phyloP scores from a whole-genome alignment of 2,888 invertebrate species.

The Philereme vetulata region DNA sequence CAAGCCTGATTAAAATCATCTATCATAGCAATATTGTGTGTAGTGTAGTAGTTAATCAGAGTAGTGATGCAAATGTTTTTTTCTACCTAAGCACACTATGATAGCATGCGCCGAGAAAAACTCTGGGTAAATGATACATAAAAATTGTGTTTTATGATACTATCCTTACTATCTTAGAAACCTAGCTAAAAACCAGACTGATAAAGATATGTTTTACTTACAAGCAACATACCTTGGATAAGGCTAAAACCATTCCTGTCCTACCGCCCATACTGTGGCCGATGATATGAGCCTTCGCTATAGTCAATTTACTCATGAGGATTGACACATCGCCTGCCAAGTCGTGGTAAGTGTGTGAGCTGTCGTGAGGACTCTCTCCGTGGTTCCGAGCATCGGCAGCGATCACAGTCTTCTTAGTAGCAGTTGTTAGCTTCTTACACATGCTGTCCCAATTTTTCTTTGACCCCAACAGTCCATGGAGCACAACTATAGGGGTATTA shows the following conservation, averaged over 20 bases:
- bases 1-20: no score
- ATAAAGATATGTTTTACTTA: no score
- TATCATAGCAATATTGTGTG: no score
- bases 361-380: slow-evolving; percentile 94
- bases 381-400: slow-evolving; percentile 97
- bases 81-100: no score
- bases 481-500: slow-evolving; percentile 87
- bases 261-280: slow-evolving; percentile 99
- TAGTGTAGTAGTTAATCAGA: no score
- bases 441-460: slow-evolving; percentile 96
- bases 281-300: slow-evolving; percentile 58
- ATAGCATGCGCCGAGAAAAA: no score
- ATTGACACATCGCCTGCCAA: slow-evolving; percentile 86
- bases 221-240: slow-evolving; percentile 31
- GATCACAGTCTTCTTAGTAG: slow-evolving; percentile 89
- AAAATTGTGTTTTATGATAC: no score
- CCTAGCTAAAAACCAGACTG: no score
- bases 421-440: slow-evolving; percentile 87
- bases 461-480: slow-evolving; percentile 96
- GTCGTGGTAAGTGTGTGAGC: slow-evolving; percentile 88
- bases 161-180: no score
- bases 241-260: slow-evolving; percentile 88
- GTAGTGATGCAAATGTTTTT: no score
- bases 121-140: no score
- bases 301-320: slow-evolving; percentile 85